Evolutionary conservation across 1,140 invertebrate species (phyloP).

Genomic region (Brachionus calyciflorus): DNA sequence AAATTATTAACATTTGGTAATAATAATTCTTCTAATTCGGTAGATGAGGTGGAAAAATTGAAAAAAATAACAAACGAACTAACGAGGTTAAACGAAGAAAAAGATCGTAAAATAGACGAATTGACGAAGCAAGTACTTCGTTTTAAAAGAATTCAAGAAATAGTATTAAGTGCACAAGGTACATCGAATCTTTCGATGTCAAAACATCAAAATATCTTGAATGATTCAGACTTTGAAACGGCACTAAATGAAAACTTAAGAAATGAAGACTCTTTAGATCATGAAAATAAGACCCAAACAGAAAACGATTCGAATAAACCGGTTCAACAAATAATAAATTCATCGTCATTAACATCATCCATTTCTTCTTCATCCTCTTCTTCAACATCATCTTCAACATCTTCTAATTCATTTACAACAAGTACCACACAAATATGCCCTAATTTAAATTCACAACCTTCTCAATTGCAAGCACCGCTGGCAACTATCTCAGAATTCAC

Average conservation of each 20-base stretch:
- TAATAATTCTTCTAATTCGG: neutral
- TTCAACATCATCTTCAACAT: neutral
- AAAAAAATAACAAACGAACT: slow-evolving; percentile 23
- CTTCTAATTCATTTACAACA: neutral
- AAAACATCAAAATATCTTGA: too few relatives aligned
- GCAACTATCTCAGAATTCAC: slow-evolving; percentile 24
- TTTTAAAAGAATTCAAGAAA: slow-evolving; percentile 46
- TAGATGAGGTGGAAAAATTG: neutral
- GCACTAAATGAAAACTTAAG: neutral
- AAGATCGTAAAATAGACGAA: slow-evolving; percentile 41
- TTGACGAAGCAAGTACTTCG: slow-evolving; percentile 34
- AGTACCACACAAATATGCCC: neutral
- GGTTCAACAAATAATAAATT: neutral
- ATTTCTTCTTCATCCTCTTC: neutral
- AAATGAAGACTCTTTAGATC: too few relatives aligned
- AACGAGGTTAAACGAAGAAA: slow-evolving; percentile 14
- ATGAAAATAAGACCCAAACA: too few relatives aligned
- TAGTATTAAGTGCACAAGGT: slow-evolving; percentile 39
- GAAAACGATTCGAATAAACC: neutral
- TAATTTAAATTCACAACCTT: neutral
- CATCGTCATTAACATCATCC: neutral
- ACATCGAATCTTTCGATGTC: neutral
- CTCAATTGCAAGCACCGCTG: neutral
- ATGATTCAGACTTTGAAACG: slow-evolving; percentile 9
- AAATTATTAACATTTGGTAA: neutral